Evolutionary conservation across 2,113 vertebrate species (phyloP), one percentile per base, ranked within the genome.

Genomic region (Hemibagrus wyckioides): DNA sequence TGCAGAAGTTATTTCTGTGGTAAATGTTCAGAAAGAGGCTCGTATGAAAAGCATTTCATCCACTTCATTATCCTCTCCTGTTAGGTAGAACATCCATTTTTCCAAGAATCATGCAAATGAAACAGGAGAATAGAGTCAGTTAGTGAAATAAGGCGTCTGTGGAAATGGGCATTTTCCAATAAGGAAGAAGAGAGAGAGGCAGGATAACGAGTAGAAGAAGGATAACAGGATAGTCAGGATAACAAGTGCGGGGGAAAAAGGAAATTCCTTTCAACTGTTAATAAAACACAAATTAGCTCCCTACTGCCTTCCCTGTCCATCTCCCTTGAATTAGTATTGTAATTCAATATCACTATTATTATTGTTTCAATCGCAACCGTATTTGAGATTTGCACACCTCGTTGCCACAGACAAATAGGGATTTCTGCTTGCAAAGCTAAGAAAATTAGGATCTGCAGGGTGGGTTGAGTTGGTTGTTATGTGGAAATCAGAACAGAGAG

Each of bases 251-350:
- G n/a, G n/a, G n/a, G n/a, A 19, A 25, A 44, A 13, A 39, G 1
- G 2, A 4, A 81, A 39, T 81, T 59, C 11, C 56, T 59, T 6
- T 30, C 13, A 19, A 48, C 39, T 63, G 23, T 44, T 63, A 65
- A 82, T 82, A 48, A 82, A 63, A 61, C 25, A 48, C 52, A 81
- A 81, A 30, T 63, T 44, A 48, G 44, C 80, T 14, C 36, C 28
- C 36, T 63, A 44, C 36, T 63, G 57, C 39, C 15, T 63, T 82
- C 14, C 4, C 28, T 63, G 36, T 44, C 39, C 25, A 48, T 63
- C 56, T 30, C 7, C 25, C 13, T 44, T 5, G 36, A 48, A 63
- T n/a, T n/a, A 61, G 41, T 61, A 23, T 28, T 28, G 36, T 44
- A 82, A 61, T 65, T 63, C 48, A n/a, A n/a, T 17, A 82, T 63